phyloP scores from a whole-genome alignment of 1,140 invertebrate species.

The Coboldia fuscipes region DNA sequence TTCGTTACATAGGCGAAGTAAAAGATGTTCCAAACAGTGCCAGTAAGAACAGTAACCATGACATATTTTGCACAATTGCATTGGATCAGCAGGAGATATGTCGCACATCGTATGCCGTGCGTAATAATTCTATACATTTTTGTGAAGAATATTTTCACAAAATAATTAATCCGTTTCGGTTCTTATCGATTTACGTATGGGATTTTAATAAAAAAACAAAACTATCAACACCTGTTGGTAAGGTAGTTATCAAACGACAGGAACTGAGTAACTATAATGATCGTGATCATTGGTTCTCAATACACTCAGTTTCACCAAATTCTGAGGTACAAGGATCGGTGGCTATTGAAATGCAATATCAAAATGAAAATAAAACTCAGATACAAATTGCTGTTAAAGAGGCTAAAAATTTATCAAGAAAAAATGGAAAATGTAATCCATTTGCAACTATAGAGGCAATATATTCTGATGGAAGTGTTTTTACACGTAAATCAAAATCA shows the following conservation, averaged over 20 bases:
- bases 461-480: conserved; percentile 57
- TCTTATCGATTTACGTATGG: conserved; percentile 69
- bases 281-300: conserved; percentile 79
- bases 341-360: conserved; percentile 38
- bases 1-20: conserved; percentile 45
- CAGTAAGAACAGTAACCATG: conserved; percentile 47
- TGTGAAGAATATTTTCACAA: conserved; percentile 84
- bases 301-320: conserved; percentile 63
- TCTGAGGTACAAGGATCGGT: conserved; percentile 74
- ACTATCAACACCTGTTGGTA: conserved; percentile 69
- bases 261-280: conserved; percentile 67
- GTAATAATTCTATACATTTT: conserved; percentile 73
- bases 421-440: conserved; percentile 77
- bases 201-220: conserved; percentile 57
- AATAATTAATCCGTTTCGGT: conserved; percentile 68
- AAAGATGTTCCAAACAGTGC: conserved; percentile 62
- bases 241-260: conserved; percentile 70
- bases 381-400: conserved; percentile 43
- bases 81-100: conserved; percentile 83
- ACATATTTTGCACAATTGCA: conserved; percentile 66
- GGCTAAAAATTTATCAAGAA: conserved; percentile 68
- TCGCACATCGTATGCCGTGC: conserved; percentile 63
- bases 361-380: conserved; percentile 5
- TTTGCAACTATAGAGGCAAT: conserved; percentile 60
- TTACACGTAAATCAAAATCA: conserved; percentile 63